Conservation (phyloP, 2,888 invertebrate species). For the Geotrupes spiniger region DNA sequence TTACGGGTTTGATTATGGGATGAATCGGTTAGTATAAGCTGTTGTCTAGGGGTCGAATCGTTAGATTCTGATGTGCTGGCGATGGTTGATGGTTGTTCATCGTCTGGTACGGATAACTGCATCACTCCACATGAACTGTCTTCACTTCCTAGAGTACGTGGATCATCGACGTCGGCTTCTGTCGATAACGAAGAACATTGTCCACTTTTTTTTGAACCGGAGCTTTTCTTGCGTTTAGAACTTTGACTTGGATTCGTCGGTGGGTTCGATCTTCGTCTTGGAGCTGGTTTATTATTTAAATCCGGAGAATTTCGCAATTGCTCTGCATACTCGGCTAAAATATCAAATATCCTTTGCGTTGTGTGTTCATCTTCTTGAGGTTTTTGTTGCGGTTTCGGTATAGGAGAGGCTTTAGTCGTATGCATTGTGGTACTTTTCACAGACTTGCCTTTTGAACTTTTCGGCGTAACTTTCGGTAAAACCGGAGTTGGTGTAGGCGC, state of each 20-base stretch:
- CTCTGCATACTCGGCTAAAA: constrained; percentile 76
- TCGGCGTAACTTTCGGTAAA: constrained; percentile 35
- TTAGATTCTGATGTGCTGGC: constrained; percentile 51
- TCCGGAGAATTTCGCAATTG: constrained; percentile 78
- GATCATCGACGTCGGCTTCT: constrained; percentile 59
- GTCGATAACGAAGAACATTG: constrained; percentile 41
- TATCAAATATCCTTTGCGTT: constrained; percentile 75
- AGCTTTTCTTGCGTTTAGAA: constrained; percentile 67
- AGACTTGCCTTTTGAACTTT: constrained; percentile 54
- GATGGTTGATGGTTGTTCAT: constrained; percentile 55
- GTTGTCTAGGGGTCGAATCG: constrained; percentile 38
- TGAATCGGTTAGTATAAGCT: constrained; percentile 44
- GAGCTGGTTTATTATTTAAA: constrained; percentile 76
- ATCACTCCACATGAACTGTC: constrained; percentile 73
- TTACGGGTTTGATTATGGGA: constrained; percentile 52
- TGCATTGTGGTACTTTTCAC: constrained; percentile 59
- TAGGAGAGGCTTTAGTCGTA: constrained; percentile 62
- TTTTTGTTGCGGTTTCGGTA: constrained; percentile 68
- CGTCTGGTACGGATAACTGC: constrained; percentile 55
- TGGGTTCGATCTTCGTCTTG: constrained; percentile 70
- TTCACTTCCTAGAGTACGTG: constrained; percentile 71
- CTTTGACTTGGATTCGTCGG: constrained; percentile 69
- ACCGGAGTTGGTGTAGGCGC: constrained; percentile 50
- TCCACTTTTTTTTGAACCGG: constrained; percentile 56
- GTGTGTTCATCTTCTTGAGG: constrained; percentile 80